These are phyloP conservation scores for Tuberolachnus salignus DNA, from an alignment of 2,888 invertebrate genomes.

Conservation along the genomic window DNA sequence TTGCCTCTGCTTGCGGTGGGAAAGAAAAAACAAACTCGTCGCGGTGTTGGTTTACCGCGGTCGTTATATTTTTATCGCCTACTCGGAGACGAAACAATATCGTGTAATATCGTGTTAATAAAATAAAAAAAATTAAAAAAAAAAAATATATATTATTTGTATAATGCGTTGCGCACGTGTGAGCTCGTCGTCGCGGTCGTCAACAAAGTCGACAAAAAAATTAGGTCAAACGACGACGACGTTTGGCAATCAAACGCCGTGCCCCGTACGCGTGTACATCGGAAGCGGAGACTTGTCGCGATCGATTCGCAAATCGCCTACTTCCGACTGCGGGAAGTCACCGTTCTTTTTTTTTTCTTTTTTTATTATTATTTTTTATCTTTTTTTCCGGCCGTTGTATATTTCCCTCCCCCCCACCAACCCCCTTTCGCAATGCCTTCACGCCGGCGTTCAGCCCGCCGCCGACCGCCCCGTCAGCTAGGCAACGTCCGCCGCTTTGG, in stretches of 20 bases:
- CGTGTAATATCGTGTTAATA: no score
- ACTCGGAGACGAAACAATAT: no score
- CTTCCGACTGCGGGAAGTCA: constrained; percentile 46
- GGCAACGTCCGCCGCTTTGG: constrained; percentile 11
- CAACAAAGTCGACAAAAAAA: background rate
- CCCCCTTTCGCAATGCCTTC: no score
- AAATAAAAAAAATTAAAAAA: no score
- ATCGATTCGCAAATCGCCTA: constrained; percentile 46
- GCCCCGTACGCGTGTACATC: background rate
- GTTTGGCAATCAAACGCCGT: background rate
- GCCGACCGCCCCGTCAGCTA: background rate
- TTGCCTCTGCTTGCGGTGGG: no score
- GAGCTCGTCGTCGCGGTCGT: background rate
- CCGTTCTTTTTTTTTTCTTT: constrained; percentile 3
- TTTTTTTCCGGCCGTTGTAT: constrained; percentile 27
- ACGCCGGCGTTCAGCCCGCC: no score
- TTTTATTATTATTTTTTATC: no score
- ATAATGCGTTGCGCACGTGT: background rate
- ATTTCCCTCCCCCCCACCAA: background rate
- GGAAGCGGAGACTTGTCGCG: constrained; percentile 37
- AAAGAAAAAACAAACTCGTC: background rate
- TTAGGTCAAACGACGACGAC: background rate
- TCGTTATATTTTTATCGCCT: no score
- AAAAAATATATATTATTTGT: background rate
- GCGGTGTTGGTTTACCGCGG: background rate